Conservation (phyloP, 2,888 invertebrate genomes). For the Endomychus coccineus region DNA sequence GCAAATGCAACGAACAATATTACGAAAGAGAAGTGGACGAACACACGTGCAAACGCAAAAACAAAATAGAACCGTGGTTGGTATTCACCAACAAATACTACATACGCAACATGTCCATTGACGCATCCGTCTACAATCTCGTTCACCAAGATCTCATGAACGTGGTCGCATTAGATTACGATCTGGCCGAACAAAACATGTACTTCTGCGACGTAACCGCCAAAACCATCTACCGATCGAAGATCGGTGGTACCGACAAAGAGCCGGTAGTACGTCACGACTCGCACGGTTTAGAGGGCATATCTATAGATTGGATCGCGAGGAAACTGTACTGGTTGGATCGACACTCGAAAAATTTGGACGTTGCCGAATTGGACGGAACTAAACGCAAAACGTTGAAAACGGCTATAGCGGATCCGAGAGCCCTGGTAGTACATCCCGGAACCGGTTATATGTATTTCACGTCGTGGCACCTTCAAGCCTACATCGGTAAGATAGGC, state of each 20-base stretch:
- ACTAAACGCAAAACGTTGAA: constrained; percentile 83
- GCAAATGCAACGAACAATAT: constrained; percentile 89
- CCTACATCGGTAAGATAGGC: constrained; percentile 93
- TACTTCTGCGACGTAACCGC: constrained; percentile 96
- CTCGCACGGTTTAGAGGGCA: constrained; percentile 94
- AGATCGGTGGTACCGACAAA: constrained; percentile 52
- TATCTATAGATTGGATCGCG: constrained; percentile 94
- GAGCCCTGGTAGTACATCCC: constrained; percentile 92
- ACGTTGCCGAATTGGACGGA: constrained; percentile 91
- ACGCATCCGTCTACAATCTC: constrained; percentile 76
- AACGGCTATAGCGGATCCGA: constrained; percentile 84
- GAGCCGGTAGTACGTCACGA: constrained; percentile 87
- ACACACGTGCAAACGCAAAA: constrained; percentile 83
- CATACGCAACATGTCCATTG: constrained; percentile 88
- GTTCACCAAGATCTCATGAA: constrained; percentile 94
- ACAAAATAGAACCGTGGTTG: constrained; percentile 75
- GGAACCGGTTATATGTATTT: constrained; percentile 89
- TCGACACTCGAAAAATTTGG: constrained; percentile 87
- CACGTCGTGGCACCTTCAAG: constrained; percentile 92
- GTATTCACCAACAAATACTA: constrained; percentile 97
- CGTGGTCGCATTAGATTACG: constrained; percentile 94
- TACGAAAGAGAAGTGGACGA: constrained; percentile 83
- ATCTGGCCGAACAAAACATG: constrained; percentile 72
- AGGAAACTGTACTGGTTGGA: constrained; percentile 97
- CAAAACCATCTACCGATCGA: constrained; percentile 82